Base-by-base conservation (phyloP, 2,888 invertebrate species). In the Parnassius glacialis region DNA sequence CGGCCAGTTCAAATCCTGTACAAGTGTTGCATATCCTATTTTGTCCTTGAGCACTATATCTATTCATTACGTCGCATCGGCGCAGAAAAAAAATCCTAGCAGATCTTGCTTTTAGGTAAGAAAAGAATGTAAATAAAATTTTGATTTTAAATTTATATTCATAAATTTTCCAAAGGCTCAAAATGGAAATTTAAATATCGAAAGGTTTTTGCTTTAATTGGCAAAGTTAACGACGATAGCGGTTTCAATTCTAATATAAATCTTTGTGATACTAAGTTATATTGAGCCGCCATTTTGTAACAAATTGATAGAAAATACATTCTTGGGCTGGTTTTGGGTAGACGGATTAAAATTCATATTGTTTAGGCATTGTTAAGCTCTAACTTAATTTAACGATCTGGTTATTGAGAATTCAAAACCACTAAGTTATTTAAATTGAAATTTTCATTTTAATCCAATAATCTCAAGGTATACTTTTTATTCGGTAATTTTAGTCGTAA, bases 201-300 rank as follows among this genome's bases (percentile, higher is more conserved):
- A n/a, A 52, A 55, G 50, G 42, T 61, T 61, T 61, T 61, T 58
- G 20, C 16, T 44, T 62, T 58, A 54, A 62, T 62, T 52, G 52
- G 45, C 48, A 58, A 54, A 58, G 58, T 58, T 62, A 58, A 58
- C 50, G 58, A 51, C 54, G 51, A 62, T 51, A 10, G 44, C 43
- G 58, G 53, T 50, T 62, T 62, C 34, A 41, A n/a, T 16, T 58
- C 16, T 44, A 55, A 58, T 48, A 54, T 54, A 51, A 62, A 58
- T 51, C 53, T 41, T 50, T 13, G 53, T 47, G 54, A 41, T 54
- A 20, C 54, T 50, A 10, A 11, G 25, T 13, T n/a, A 60, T 34
- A 45, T 41, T 2, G 7, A 25, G 55, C 51, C 44, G 58, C 58
- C 58, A 58, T 62, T 58, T 62, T 58, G 54, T 13, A 58, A 53